Evolutionary conservation across 1,140 invertebrate genomes (phyloP).

Genomic region (Hesperophylax magnus): DNA sequence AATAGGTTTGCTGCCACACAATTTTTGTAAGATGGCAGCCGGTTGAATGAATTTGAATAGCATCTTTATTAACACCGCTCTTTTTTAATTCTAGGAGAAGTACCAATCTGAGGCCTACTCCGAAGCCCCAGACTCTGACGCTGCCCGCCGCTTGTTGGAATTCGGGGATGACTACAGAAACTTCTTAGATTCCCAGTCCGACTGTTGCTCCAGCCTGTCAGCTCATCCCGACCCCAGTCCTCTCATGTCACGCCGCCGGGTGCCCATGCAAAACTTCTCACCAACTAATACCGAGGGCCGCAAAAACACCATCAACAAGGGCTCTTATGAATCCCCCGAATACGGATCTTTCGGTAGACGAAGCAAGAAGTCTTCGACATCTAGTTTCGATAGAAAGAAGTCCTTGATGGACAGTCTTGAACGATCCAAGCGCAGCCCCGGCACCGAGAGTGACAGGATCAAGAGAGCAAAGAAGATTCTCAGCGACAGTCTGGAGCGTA

Average conservation of each 20-base stretch:
- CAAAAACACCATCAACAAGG: constrained; percentile 35
- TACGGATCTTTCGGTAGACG: constrained; percentile 65
- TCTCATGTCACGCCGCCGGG: constrained; percentile 58
- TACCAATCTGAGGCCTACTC: constrained; percentile 93
- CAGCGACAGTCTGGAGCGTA: constrained; percentile 47
- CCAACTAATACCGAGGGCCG: constrained; percentile 55
- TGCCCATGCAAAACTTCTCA: constrained; percentile 60
- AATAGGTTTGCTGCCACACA: too few relatives aligned
- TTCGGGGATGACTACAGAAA: constrained; percentile 94
- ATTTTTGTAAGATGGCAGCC: too few relatives aligned
- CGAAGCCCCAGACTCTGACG: constrained; percentile 89
- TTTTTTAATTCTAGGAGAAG: constrained; percentile 79
- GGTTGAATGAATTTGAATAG: too few relatives aligned
- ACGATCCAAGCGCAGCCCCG: constrained; percentile 60
- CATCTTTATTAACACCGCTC: not conserved
- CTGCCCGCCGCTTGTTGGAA: constrained; percentile 83
- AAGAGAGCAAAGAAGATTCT: constrained; percentile 49
- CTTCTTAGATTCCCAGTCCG: constrained; percentile 89
- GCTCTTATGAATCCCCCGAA: constrained; percentile 43
- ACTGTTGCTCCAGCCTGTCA: constrained; percentile 84
- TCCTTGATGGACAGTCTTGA: constrained; percentile 67
- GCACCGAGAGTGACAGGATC: constrained; percentile 51
- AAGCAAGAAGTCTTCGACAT: constrained; percentile 67
- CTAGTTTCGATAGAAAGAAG: constrained; percentile 69
- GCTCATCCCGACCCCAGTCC: constrained; percentile 76